phyloP scores from a whole-genome alignment of 2,797 vertebrate genomes.

The Coendou prehensilis region DNA sequence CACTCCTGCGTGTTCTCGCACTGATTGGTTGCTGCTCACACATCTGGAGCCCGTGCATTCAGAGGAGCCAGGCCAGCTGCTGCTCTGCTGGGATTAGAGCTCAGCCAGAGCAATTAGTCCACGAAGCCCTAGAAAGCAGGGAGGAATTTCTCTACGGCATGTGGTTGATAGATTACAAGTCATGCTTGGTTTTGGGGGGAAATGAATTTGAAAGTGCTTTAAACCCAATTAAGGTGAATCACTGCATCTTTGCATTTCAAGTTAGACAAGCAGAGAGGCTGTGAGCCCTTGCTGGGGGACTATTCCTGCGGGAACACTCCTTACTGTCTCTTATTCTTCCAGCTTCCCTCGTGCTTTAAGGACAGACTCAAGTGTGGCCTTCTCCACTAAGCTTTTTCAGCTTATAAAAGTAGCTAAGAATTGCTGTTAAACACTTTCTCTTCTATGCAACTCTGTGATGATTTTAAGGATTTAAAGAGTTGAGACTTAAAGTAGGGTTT shows the following conservation, averaged over 20 bases:
- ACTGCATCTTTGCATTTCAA: background rate
- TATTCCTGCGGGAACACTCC: background rate
- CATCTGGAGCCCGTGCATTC: no score
- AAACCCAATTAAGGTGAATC: background rate
- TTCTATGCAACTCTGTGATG: background rate
- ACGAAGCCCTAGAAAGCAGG: background rate
- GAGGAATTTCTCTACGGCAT: slow-evolving; percentile 47
- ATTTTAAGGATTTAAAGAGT: slow-evolving; percentile 22
- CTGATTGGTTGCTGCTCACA: no score
- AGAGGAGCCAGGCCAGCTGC: no score
- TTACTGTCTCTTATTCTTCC: background rate
- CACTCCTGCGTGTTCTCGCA: background rate
- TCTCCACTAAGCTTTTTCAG: slow-evolving; percentile 12
- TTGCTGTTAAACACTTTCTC: slow-evolving; percentile 41
- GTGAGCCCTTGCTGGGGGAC: background rate
- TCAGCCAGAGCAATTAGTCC: slow-evolving; percentile 42
- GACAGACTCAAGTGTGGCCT: background rate
- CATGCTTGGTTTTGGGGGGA: no score
- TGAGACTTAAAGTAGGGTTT: background rate
- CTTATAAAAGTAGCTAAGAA: background rate
- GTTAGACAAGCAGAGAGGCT: background rate
- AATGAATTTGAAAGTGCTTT: no score
- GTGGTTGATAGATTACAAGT: no score
- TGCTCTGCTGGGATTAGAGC: no score
- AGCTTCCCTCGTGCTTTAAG: background rate